Conservation (phyloP, 2,888 invertebrate genomes). For the Endotricha flammealis region DNA sequence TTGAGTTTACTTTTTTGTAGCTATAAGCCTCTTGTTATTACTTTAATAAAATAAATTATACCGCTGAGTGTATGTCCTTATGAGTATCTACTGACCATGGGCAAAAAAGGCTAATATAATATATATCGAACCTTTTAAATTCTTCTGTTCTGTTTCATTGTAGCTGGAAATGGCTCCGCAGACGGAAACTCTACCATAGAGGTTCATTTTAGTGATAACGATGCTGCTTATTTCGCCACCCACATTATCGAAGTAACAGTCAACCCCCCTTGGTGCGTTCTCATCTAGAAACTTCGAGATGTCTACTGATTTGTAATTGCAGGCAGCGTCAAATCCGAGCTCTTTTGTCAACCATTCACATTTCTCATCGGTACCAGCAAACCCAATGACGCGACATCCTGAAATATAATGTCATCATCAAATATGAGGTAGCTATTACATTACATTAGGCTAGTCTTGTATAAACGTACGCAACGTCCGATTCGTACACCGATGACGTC, state of each 20-base stretch:
- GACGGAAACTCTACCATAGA: constrained; percentile 78
- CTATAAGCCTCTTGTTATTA: no score
- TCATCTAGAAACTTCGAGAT: constrained; percentile 74
- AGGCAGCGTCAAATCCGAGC: constrained; percentile 82
- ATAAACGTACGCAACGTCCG: no score
- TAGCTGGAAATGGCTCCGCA: constrained; percentile 83
- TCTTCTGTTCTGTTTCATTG: constrained; percentile 72
- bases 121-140: no score
- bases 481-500: no score
- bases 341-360: constrained; percentile 81
- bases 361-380: constrained; percentile 84
- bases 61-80: no score
- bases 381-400: constrained; percentile 83
- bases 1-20: no score
- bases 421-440: no score
- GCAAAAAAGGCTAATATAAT: no score
- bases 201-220: constrained; percentile 80
- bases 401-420: no score
- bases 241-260: constrained; percentile 88
- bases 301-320: constrained; percentile 84
- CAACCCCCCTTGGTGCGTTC: constrained; percentile 83
- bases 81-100: no score
- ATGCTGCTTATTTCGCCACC: constrained; percentile 81
- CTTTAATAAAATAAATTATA: no score
- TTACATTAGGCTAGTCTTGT: no score